Conservation (phyloP, 2,113 vertebrate species). For the Vidua chalybeata region DNA sequence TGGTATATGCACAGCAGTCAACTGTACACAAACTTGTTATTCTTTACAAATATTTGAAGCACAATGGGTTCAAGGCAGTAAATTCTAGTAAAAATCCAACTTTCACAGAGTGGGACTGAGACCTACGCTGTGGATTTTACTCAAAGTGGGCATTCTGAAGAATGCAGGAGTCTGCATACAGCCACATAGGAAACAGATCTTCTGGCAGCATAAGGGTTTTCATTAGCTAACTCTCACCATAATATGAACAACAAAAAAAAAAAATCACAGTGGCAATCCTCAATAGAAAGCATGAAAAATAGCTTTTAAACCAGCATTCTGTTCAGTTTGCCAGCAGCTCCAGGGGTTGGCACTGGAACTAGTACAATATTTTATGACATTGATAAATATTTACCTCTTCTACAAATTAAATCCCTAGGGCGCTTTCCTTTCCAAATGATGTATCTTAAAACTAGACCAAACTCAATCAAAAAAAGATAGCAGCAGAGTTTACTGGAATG, state of each 20-base stretch:
- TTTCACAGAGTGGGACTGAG: background rate
- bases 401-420: background rate
- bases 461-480: background rate
- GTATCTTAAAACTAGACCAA: background rate
- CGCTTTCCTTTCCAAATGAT: background rate
- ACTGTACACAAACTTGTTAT: background rate
- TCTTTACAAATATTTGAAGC: constrained; percentile 11
- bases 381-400: background rate
- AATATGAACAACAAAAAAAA: background rate
- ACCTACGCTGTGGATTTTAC: background rate
- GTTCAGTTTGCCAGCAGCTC: background rate
- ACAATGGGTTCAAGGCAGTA: background rate
- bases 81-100: background rate
- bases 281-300: background rate
- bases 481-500: background rate
- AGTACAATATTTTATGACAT: background rate
- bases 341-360: background rate
- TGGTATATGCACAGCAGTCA: background rate
- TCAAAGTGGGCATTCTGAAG: background rate
- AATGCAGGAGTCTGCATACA: background rate
- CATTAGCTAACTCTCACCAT: background rate
- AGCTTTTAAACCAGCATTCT: background rate
- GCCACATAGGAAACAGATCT: background rate
- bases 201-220: background rate
- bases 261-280: background rate